phyloP scores from a whole-genome alignment of 2,797 vertebrate genomes.

The Cephalopachus bancanus region DNA sequence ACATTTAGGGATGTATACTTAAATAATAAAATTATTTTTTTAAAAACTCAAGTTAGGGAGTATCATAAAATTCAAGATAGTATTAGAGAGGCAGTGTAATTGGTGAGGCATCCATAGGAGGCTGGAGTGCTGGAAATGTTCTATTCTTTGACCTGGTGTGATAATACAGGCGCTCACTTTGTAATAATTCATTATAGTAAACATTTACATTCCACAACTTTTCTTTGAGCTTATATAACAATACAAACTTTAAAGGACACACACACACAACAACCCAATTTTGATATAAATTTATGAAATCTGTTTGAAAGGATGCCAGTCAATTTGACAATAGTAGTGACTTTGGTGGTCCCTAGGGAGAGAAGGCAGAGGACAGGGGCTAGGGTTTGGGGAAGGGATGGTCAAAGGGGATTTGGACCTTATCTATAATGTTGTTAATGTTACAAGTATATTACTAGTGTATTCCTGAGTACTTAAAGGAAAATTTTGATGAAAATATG shows the following conservation, averaged over 20 bases:
- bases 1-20: background rate
- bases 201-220: background rate
- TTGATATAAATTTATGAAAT: conserved; percentile 12
- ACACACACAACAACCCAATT: background rate
- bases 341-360: background rate
- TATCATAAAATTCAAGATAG: conserved; percentile 13
- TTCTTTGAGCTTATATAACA: conserved; percentile 41
- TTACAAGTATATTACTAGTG: background rate
- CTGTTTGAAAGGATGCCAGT: background rate
- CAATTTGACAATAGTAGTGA: background rate
- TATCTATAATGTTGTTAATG: background rate
- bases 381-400: background rate
- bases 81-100: background rate
- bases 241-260: conserved; percentile 16
- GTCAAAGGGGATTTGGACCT: background rate
- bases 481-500: conserved; percentile 29
- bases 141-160: background rate
- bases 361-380: background rate
- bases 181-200: conserved; percentile 4
- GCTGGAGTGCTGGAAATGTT: background rate
- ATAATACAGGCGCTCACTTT: background rate
- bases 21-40: conserved; percentile 5
- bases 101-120: background rate
- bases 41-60: background rate
- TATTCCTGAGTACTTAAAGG: background rate